These are phyloP conservation scores for Drosophila equinoxialis DNA, from an alignment of 1,140 invertebrate genomes.

Conservation along the genomic window DNA sequence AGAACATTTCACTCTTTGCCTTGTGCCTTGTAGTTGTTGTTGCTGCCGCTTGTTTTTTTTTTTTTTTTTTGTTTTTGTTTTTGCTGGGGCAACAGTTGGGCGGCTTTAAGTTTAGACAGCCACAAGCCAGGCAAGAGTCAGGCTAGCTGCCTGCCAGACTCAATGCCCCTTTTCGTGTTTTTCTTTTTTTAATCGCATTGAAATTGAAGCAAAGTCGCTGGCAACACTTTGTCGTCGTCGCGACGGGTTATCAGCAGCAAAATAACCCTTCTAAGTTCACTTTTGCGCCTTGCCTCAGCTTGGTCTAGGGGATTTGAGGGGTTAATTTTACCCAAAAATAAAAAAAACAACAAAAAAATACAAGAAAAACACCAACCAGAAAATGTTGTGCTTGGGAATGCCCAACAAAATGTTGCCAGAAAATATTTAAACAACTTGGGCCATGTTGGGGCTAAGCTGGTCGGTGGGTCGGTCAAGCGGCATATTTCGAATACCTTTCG, in stretches of 20 bases:
- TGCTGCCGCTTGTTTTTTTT: neutral
- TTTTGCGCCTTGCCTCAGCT: neutral
- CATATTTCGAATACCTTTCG: neutral
- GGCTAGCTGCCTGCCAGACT: conserved; percentile 10
- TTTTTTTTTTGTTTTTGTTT: conserved; percentile 13
- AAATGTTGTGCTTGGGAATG: conserved; percentile 11
- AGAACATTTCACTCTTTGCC: conserved; percentile 74
- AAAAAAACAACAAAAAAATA: neutral
- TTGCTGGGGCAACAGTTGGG: conserved; percentile 70
- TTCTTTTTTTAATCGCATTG: conserved; percentile 44
- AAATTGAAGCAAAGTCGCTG: conserved; percentile 46
- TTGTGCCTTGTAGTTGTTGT: conserved; percentile 23
- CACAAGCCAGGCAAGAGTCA: conserved; percentile 20
- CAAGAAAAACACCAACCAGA: neutral
- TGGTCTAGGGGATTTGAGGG: conserved; percentile 22
- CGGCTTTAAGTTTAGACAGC: conserved; percentile 59
- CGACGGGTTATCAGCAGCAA: conserved; percentile 21
- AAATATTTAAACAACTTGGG: conserved; percentile 41
- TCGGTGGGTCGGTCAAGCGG: neutral
- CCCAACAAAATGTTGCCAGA: conserved; percentile 48
- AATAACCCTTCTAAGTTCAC: conserved; percentile 37
- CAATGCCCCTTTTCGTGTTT: conserved; percentile 4
- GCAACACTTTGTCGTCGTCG: conserved; percentile 33
- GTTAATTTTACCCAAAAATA: conserved; percentile 29
- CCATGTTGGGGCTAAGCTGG: neutral